Base-by-base conservation (phyloP, 2,113 vertebrate genomes). In the Procavia capensis region DNA sequence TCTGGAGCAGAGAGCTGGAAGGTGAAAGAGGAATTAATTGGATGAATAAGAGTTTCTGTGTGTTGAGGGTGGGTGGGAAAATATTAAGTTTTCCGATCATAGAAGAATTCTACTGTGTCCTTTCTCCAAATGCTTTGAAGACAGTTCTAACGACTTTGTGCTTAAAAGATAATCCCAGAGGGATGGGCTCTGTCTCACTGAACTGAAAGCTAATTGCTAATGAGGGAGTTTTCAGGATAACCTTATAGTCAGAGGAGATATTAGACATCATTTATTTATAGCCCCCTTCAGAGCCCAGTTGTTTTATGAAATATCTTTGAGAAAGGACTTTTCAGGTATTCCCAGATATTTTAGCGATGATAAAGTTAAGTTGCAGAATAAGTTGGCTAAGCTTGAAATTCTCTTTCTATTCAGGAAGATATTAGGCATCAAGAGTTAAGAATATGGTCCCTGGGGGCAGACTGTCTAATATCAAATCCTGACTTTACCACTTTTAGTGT, bases 1-100 rank as follows among this genome's bases (percentile, higher is more conserved):
- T 45, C 57, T 59, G 43, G 43, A 88, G 57, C 79, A 89, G 79
- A 82, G 31, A 36, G 43, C 47, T 93, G 50, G 76, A 84, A 96
- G 47, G 27, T 59, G 14, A 72, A 82, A 81, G 24, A n/a, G 6
- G 31, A 54, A 68, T 27, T 39, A 63, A 39, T 10, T 27, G 43
- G 14, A 9, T 63, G 31, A 86, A 66, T n/a, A 31, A 20, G 10
- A 25, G 2, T 36, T 4, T 34, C 13, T 43, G 31, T n/a, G 9
- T 63, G 11, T 41, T 41, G 16, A 39, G n/a, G n/a, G n/a, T 36
- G 47, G 47, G 47, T 50, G 27, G 61, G 47, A n/a, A 17, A 16
- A 0, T 6, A 17, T 34, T 34, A n/a, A 54, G 8, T 45, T 39
- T 36, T 79, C 20, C 20, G 27, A 75, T 79, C 39, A 68, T 25